phyloP scores from a whole-genome alignment of 2,888 invertebrate species.

The Drosophila helvetica region DNA sequence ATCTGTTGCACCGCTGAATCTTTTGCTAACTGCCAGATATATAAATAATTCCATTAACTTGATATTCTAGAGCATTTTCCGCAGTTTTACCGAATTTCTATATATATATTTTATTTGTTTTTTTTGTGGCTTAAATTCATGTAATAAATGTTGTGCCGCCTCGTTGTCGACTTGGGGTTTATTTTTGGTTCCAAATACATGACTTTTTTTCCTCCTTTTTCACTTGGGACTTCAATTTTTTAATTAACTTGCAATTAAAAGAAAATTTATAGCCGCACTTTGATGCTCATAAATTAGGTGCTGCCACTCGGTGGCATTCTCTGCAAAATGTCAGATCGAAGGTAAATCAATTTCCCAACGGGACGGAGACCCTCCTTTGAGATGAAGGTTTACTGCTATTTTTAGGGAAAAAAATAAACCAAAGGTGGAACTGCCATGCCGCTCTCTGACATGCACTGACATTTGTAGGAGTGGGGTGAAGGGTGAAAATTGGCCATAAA shows the following conservation, averaged over 20 bases:
- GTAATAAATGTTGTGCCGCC: slow-evolving; percentile 5
- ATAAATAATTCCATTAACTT: slow-evolving; percentile 20
- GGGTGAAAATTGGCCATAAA: slow-evolving; percentile 30
- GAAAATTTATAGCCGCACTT: slow-evolving; percentile 70
- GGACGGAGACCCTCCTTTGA: slow-evolving; percentile 1
- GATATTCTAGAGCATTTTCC: slow-evolving; percentile 1
- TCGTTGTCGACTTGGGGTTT: slow-evolving; percentile 36
- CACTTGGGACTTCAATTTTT: slow-evolving; percentile 57
- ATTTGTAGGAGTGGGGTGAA: slow-evolving; percentile 31
- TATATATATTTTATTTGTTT: slow-evolving; percentile 11
- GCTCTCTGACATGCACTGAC: slow-evolving; percentile 6
- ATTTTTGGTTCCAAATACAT: slow-evolving; percentile 33
- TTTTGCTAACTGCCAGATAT: not conserved
- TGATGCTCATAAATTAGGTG: slow-evolving; percentile 69
- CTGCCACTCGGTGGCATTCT: slow-evolving; percentile 30
- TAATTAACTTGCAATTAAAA: slow-evolving; percentile 74
- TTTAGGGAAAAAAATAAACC: slow-evolving; percentile 15
- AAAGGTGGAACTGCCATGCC: slow-evolving; percentile 17
- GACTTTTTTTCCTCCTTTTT: slow-evolving; percentile 20
- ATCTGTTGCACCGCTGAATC: not conserved
- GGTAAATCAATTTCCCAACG: slow-evolving; percentile 67
- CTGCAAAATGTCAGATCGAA: slow-evolving; percentile 50
- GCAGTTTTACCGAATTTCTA: slow-evolving; percentile 5
- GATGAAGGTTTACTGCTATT: not conserved
- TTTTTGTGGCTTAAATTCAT: not conserved